Evolutionary conservation across 2,797 vertebrate species (phyloP), one percentile per base, ranked within the genome.

Genomic region (Oreortyx pictus): DNA sequence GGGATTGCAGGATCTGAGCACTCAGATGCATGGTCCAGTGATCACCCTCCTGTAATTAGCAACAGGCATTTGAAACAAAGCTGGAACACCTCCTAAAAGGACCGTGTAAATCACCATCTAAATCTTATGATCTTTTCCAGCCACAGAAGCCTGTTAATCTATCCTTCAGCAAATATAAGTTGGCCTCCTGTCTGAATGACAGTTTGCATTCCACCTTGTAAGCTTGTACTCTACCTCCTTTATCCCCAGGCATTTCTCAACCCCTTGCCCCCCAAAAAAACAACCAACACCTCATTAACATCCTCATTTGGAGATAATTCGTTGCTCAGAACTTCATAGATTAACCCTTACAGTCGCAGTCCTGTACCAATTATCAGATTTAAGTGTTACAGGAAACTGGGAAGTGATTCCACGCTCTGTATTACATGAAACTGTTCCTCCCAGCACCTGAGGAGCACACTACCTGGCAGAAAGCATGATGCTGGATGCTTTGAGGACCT

Each of bases 171-270:
- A 93, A 76, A 76, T 61, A 5, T 24, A 49, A 95, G 78, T 54
- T 89, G 75, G 77, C 74, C 83, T 93, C 46, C 24, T 76, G 37
- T 91, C 80, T 8, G 4, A 92, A 80, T 82, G 81, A 93, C 89
- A 92, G 86, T 85, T 95, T 92, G 89, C 77, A 82, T 91, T 94
- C 87, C 81, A 86, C 92, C 92, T 95, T 93, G 54, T 50, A 82
- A 91, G 46, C 90, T 41, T 82, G 86, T 79, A 82, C 7, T 74
- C 80, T 92, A 88, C 72, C 68, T 86, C 83, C 88, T 82, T 84
- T 90, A 88, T 93, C 82, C 91, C 81, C 71, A 93, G 85, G 85
- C 89, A 88, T 82, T 93, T 86, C 74, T 94, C 61, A 95, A 47
- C 71, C 83, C 81, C 7, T 17, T 93, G 82, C 60, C 67, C 77